phyloP scores from a whole-genome alignment of 2,113 vertebrate species.

The Carassius carassius region DNA sequence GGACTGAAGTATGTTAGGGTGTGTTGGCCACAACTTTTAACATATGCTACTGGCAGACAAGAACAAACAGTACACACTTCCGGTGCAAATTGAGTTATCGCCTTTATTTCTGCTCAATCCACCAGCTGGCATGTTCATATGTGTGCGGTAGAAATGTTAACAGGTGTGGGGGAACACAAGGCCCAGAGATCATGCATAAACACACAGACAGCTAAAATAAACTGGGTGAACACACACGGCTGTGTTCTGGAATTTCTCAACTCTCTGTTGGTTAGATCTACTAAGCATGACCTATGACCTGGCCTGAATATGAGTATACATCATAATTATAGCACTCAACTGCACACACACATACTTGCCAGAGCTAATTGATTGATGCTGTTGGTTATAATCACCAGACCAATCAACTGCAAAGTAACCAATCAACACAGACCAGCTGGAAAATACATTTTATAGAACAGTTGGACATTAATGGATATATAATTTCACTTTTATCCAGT shows the following conservation, averaged over 20 bases:
- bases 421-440: constrained; percentile 5
- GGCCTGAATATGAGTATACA: constrained; percentile 64
- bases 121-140: constrained; percentile 27
- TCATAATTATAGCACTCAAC: constrained; percentile 67
- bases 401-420: neutral
- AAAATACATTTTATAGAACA: neutral
- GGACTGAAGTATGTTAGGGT: neutral
- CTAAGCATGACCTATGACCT: constrained; percentile 66
- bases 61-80: constrained; percentile 66
- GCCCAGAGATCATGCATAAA: constrained; percentile 39
- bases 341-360: constrained; percentile 6
- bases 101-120: constrained; percentile 74
- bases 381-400: neutral
- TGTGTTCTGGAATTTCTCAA: constrained; percentile 71
- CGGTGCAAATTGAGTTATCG: constrained; percentile 80
- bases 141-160: constrained; percentile 31
- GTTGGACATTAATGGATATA: neutral
- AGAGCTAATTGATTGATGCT: neutral
- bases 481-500: constrained; percentile 13
- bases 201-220: constrained; percentile 45
- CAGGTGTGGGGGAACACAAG: constrained; percentile 35
- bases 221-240: constrained; percentile 40
- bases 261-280: constrained; percentile 65
- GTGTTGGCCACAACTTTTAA: neutral
- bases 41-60: neutral